Percentiles rank a stretch among this genome's conserved stretches.
Evolutionary conservation across 2,113 vertebrate genomes (phyloP).

Genomic region (Saguinus midas): DNA sequence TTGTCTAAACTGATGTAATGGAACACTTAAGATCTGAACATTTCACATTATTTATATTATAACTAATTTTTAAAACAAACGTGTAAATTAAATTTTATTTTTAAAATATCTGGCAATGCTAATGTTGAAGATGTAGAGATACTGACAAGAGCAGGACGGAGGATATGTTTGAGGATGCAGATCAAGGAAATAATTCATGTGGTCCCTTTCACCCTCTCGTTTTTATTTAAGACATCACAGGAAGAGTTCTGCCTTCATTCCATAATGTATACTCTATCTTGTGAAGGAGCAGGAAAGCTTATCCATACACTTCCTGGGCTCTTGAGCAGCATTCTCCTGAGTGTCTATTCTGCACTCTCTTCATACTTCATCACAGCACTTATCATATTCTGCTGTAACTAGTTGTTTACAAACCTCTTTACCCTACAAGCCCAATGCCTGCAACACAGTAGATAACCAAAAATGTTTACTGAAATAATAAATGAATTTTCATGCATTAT

Average conservation of each 20-base stretch:
- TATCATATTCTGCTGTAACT: not conserved
- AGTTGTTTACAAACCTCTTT: not conserved
- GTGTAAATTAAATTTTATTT: not conserved
- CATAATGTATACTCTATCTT: not conserved
- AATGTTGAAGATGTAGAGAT: not conserved
- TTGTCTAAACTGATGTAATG: not conserved
- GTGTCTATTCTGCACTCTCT: not conserved
- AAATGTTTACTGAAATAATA: not conserved
- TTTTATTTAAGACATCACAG: not conserved
- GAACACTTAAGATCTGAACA: not conserved
- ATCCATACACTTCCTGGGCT: not conserved
- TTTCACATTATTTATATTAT: not conserved
- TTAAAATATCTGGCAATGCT: not conserved
- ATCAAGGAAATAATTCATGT: not conserved
- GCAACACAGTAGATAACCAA: not conserved
- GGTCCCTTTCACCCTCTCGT: not conserved
- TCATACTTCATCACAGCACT: not conserved
- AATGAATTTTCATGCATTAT: not conserved
- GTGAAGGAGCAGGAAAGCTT: not conserved
- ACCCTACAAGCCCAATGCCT: not conserved
- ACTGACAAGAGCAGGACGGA: not conserved
- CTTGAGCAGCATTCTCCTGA: not conserved
- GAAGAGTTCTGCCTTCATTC: not conserved
- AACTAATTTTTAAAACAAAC: not conserved
- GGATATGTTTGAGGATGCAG: not conserved